Percentiles rank a stretch among this genome's conserved stretches.
These are phyloP conservation scores for Dermatemys mawii DNA, from an alignment of 2,113 vertebrate genomes.

Conservation along the genomic window DNA sequence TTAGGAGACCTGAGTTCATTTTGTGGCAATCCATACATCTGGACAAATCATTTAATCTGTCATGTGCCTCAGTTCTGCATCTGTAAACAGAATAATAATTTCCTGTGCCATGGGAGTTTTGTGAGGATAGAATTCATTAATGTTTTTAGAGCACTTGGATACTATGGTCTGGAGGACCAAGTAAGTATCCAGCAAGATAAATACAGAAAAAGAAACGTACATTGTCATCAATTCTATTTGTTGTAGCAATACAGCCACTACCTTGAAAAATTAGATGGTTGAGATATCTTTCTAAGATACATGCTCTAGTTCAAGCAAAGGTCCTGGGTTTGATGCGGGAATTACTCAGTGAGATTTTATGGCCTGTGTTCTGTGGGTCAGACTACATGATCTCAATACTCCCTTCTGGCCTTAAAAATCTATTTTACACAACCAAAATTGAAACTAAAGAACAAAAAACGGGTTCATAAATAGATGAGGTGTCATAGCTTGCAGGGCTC, in stretches of 20 bases:
- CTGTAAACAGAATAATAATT: conserved; percentile 8
- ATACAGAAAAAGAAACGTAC: background rate
- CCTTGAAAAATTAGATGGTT: background rate
- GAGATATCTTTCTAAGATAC: background rate
- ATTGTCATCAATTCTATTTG: background rate
- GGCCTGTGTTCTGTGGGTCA: background rate
- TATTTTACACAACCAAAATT: background rate
- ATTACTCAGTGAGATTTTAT: background rate
- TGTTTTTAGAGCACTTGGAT: conserved; percentile 15
- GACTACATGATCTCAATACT: background rate
- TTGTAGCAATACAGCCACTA: background rate
- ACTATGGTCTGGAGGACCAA: background rate
- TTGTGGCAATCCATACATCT: conserved; percentile 48
- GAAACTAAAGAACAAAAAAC: background rate
- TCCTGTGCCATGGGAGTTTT: conserved; percentile 24
- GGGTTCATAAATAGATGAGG: background rate
- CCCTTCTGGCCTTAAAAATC: background rate
- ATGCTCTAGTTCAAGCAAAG: background rate
- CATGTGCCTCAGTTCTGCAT: conserved; percentile 1
- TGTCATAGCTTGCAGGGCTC: background rate
- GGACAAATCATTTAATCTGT: conserved; percentile 43
- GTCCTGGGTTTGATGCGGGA: background rate
- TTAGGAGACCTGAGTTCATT: background rate
- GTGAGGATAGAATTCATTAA: conserved; percentile 23
- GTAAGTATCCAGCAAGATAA: background rate